Conservation (phyloP, 2,888 invertebrate species). For the Tineola bisselliella region DNA sequence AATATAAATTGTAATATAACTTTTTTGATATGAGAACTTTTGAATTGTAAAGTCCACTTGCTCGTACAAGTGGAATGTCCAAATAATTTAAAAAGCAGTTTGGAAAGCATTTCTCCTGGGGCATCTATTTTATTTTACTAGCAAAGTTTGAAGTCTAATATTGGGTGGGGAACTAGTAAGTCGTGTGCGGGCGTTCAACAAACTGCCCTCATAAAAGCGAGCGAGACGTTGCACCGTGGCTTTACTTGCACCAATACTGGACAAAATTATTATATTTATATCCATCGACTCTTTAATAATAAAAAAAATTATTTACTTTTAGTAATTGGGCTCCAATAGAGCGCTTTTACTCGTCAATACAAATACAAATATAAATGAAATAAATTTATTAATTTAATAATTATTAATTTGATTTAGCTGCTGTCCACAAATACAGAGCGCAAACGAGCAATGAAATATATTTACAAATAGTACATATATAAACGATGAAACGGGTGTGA, state of each 20-base stretch:
- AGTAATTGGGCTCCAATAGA: too few relatives aligned
- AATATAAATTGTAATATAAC: background rate
- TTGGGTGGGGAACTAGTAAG: slow-evolving; percentile 12
- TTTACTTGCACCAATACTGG: background rate
- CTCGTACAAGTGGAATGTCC: background rate
- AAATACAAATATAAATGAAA: too few relatives aligned
- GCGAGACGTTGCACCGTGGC: slow-evolving; percentile 1
- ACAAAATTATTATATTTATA: too few relatives aligned
- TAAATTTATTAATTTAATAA: too few relatives aligned
- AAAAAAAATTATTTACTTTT: too few relatives aligned
- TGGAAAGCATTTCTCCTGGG: slow-evolving; percentile 5
- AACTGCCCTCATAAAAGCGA: slow-evolving; percentile 13
- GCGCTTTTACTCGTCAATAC: too few relatives aligned
- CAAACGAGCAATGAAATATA: too few relatives aligned
- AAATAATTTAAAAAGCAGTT: slow-evolving; percentile 11
- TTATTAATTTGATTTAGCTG: too few relatives aligned
- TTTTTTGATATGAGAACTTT: background rate
- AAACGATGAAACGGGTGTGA: too few relatives aligned
- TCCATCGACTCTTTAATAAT: too few relatives aligned
- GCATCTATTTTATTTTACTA: slow-evolving; percentile 13
- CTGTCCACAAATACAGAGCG: too few relatives aligned
- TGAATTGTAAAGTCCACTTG: background rate
- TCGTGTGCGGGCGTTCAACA: slow-evolving; percentile 12
- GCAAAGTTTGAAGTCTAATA: slow-evolving; percentile 12
- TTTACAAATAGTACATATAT: too few relatives aligned